Evolutionary conservation across 2,888 invertebrate species (phyloP).

Genomic region (Stratiomys singularior): DNA sequence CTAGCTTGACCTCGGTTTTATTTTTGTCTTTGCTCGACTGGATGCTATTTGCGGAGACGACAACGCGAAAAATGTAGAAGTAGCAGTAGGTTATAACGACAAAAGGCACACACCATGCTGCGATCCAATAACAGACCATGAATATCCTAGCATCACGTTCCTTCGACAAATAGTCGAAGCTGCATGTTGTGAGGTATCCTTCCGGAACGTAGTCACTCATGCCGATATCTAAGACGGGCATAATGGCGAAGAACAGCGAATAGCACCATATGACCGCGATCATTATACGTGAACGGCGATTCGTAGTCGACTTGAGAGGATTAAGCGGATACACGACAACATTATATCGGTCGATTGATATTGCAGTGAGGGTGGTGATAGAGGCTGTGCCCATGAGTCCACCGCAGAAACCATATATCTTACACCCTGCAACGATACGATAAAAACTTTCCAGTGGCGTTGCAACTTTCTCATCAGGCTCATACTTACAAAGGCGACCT

Average conservation of each 20-base stretch:
- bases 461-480: conserved; percentile 14
- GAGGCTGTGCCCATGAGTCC: conserved; percentile 84
- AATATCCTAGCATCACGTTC: conserved; percentile 72
- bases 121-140: conserved; percentile 79
- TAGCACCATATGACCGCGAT: conserved; percentile 79
- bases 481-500: conserved; percentile 76
- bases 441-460: background rate
- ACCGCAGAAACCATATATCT: conserved; percentile 82
- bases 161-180: conserved; percentile 85
- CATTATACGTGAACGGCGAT: conserved; percentile 71
- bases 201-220: conserved; percentile 84
- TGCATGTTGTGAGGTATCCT: conserved; percentile 85
- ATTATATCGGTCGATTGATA: conserved; percentile 83
- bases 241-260: conserved; percentile 74
- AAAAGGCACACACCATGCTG: conserved; percentile 81
- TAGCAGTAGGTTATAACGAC: conserved; percentile 79
- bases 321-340: conserved; percentile 83
- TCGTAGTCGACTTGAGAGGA: conserved; percentile 72
- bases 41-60: conserved; percentile 68
- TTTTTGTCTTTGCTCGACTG: conserved; percentile 73
- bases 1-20: conserved; percentile 77
- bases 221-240: conserved; percentile 76
- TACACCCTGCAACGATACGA: conserved; percentile 72
- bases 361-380: conserved; percentile 82
- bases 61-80: conserved; percentile 74